Evolutionary conservation across 2,888 invertebrate species (phyloP).

Genomic region (Orthosia gracilis): DNA sequence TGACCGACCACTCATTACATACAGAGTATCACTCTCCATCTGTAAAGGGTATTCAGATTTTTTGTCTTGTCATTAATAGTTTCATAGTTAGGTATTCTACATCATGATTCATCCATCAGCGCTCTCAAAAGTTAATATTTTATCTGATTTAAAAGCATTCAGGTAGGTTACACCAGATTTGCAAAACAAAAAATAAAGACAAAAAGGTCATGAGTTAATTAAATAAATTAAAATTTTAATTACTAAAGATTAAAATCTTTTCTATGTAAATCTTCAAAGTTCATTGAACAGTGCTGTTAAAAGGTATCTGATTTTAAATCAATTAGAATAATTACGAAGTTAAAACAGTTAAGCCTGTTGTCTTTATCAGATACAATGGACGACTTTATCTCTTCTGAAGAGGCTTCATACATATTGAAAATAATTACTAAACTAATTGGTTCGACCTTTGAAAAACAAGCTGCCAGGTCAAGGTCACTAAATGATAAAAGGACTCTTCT

Average conservation of each 20-base stretch:
- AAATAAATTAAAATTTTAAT: background rate
- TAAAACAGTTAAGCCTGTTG: slow-evolving; percentile 32
- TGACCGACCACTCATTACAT: too few species aligned
- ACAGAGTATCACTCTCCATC: too few species aligned
- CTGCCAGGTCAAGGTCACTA: too few species aligned
- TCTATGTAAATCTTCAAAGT: background rate
- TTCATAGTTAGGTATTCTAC: too few species aligned
- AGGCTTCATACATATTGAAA: slow-evolving; percentile 16
- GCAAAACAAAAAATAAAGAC: background rate
- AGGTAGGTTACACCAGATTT: too few species aligned
- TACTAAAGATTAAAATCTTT: background rate
- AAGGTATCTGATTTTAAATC: background rate
- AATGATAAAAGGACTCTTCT: too few species aligned
- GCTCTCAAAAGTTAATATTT: too few species aligned
- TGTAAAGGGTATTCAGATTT: too few species aligned
- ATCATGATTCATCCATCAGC: too few species aligned
- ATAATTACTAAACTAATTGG: slow-evolving; percentile 30
- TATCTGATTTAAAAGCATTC: too few species aligned
- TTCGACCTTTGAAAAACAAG: slow-evolving; percentile 16
- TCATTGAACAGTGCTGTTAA: slow-evolving; percentile 14
- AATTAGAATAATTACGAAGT: slow-evolving; percentile 25
- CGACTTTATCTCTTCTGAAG: background rate
- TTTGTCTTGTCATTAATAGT: too few species aligned
- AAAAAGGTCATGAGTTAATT: background rate
- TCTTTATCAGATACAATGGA: slow-evolving; percentile 19